Conservation (phyloP, 2,888 invertebrate genomes). For the Drosophila niveifrons region DNA sequence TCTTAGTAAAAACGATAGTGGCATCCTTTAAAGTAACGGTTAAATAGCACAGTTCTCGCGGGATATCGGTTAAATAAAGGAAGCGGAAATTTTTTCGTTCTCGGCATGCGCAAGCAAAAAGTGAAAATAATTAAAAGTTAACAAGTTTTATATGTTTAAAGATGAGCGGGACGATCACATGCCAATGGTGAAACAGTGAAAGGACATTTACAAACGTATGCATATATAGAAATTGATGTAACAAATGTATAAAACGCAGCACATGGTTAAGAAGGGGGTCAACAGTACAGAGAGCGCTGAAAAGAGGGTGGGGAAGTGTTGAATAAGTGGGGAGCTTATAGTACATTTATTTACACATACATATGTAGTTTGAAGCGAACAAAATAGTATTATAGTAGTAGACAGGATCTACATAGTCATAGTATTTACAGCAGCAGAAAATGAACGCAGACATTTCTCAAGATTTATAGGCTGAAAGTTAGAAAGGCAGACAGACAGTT, state of each 20-base stretch:
- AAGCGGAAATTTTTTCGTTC: slow-evolving; percentile 9
- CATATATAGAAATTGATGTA: slow-evolving; percentile 23
- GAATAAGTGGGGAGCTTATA: slow-evolving; percentile 33
- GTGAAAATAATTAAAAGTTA: slow-evolving; percentile 8
- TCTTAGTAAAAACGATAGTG: too few species aligned
- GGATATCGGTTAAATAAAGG: slow-evolving; percentile 1
- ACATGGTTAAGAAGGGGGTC: slow-evolving; percentile 19
- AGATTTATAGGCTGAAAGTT: slow-evolving; percentile 54
- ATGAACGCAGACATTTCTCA: slow-evolving; percentile 54
- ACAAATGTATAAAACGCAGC: slow-evolving; percentile 34
- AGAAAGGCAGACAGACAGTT: slow-evolving; percentile 42
- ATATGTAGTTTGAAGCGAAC: slow-evolving; percentile 52
- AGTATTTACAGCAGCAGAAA: slow-evolving; percentile 65
- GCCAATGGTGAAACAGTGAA: slow-evolving; percentile 49
- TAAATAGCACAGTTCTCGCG: not conserved
- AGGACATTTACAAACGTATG: slow-evolving; percentile 44
- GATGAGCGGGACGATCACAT: slow-evolving; percentile 50
- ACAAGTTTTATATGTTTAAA: slow-evolving; percentile 2
- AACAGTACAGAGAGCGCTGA: slow-evolving; percentile 34
- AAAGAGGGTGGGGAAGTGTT: slow-evolving; percentile 26
- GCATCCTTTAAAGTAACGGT: too few species aligned
- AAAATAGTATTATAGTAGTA: slow-evolving; percentile 11
- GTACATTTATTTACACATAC: slow-evolving; percentile 50
- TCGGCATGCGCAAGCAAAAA: slow-evolving; percentile 43
- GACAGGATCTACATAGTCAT: slow-evolving; percentile 54